Percentiles rank a stretch among this genome's conserved stretches.
phyloP scores from a whole-genome alignment of 1,140 invertebrate species.

The Drusus annulatus region DNA sequence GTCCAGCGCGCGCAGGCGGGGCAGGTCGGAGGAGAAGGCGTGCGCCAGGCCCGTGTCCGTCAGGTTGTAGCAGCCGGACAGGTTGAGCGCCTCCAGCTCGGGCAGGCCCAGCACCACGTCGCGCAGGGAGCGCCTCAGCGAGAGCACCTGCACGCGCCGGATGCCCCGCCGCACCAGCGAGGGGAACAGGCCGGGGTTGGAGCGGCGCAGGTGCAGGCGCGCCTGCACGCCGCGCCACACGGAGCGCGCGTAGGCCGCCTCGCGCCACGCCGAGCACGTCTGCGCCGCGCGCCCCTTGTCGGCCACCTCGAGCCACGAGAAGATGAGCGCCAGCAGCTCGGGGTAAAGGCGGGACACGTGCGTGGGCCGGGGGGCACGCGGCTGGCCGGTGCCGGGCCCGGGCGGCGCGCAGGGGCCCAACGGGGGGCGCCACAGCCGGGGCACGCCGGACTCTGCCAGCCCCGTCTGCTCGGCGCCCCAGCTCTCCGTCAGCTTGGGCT shows the following conservation, averaged over 20 bases:
- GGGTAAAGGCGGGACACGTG: conserved; percentile 93
- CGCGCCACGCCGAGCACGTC: conserved; percentile 91
- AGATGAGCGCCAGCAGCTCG: conserved; percentile 93
- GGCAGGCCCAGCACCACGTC: conserved; percentile 91
- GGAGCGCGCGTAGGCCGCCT: conserved; percentile 91
- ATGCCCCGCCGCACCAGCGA: conserved; percentile 91
- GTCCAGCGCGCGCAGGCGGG: conserved; percentile 85
- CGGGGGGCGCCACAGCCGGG: conserved; percentile 62
- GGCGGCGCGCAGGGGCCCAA: conserved; percentile 65
- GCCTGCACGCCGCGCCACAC: conserved; percentile 96
- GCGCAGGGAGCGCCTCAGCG: conserved; percentile 85
- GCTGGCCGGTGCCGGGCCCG: conserved; percentile 71
- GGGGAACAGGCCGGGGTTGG: conserved; percentile 87
- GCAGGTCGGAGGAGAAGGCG: conserved; percentile 83
- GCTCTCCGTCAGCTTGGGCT: conserved; percentile 60
- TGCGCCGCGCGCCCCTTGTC: conserved; percentile 92
- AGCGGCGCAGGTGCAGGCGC: conserved; percentile 87
- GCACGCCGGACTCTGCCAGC: conserved; percentile 62
- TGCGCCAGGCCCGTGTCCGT: conserved; percentile 86
- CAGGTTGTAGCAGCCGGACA: conserved; percentile 95
- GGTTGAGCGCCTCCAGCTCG: conserved; percentile 88
- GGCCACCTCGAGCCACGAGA: conserved; percentile 88
- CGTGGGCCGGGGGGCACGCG: conserved; percentile 75
- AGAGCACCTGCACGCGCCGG: conserved; percentile 90
- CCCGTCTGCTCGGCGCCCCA: conserved; percentile 65